Conservation (phyloP, 1,140 invertebrate genomes). For the Drosophila repletoides region DNA sequence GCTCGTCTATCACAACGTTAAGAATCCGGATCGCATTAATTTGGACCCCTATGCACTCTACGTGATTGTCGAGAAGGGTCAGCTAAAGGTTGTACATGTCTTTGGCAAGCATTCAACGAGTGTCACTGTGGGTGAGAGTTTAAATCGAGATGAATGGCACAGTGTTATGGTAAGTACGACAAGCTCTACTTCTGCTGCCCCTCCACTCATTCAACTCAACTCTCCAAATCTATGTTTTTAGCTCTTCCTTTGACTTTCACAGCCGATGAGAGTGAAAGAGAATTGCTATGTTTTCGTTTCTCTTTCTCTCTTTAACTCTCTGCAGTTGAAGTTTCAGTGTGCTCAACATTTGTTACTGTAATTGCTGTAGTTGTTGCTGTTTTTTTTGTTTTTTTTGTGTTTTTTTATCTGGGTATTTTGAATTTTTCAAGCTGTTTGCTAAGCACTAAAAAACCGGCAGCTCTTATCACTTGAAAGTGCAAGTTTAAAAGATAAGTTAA, state of each 20-base stretch:
- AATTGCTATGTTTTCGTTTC: conserved; percentile 12
- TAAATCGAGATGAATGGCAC: conserved; percentile 95
- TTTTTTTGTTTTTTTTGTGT: not conserved
- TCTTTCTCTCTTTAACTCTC: not conserved
- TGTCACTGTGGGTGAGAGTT: conserved; percentile 92
- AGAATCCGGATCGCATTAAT: conserved; percentile 89
- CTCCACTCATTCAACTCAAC: not conserved
- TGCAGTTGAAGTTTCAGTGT: conserved; percentile 37
- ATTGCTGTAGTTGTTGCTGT: conserved; percentile 12
- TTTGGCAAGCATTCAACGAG: conserved; percentile 93
- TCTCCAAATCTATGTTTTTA: not conserved
- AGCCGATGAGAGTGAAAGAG: not conserved
- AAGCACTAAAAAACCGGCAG: too few species aligned
- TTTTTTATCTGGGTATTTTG: not conserved
- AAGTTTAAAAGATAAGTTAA: too few species aligned
- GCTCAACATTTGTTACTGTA: conserved; percentile 18
- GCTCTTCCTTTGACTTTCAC: conserved; percentile 20
- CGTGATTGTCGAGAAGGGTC: conserved; percentile 94
- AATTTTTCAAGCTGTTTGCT: conserved; percentile 11
- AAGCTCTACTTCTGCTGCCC: too few species aligned
- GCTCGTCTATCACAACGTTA: conserved; percentile 94
- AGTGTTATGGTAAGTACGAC: conserved; percentile 86
- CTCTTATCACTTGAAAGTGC: too few species aligned
- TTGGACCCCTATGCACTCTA: conserved; percentile 92
- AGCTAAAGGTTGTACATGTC: conserved; percentile 94